These are phyloP conservation scores for Salminus brasiliensis DNA, from an alignment of 2,113 vertebrate species.

Conservation along the genomic window DNA sequence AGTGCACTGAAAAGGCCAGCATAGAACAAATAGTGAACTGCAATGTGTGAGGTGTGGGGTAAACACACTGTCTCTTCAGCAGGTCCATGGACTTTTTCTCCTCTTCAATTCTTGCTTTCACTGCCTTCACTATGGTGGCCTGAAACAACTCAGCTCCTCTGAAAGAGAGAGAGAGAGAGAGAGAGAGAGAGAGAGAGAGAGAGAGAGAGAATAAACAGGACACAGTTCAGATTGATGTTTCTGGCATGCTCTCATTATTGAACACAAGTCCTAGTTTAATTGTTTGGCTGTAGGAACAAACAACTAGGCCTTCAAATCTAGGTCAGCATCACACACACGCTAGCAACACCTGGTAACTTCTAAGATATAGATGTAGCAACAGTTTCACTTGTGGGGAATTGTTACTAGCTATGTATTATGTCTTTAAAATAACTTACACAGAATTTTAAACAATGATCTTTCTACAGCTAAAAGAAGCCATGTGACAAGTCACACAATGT, in stretches of 20 bases:
- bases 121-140: constrained; percentile 93
- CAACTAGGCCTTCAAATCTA: constrained; percentile 5
- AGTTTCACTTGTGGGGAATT: background rate
- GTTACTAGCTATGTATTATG: too few relatives aligned
- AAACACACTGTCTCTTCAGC: constrained; percentile 92
- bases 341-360: background rate
- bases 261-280: background rate
- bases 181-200: background rate
- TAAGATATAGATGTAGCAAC: background rate
- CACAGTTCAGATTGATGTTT: constrained; percentile 21
- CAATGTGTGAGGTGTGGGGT: background rate
- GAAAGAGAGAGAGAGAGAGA: background rate
- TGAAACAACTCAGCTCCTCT: constrained; percentile 96
- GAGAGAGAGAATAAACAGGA: constrained; percentile 11
- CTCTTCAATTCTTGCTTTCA: constrained; percentile 91
- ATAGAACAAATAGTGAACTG: background rate
- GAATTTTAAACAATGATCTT: too few relatives aligned
- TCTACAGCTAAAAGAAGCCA: too few relatives aligned
- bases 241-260: background rate
- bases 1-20: background rate
- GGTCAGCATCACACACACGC: constrained; percentile 4
- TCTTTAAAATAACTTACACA: too few relatives aligned
- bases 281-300: constrained; percentile 29
- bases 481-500: too few relatives aligned
- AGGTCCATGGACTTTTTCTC: constrained; percentile 97